Evolutionary conservation across 1,140 invertebrate species (phyloP), one percentile per base, ranked within the genome.

Genomic region (Drosophila obscura): DNA sequence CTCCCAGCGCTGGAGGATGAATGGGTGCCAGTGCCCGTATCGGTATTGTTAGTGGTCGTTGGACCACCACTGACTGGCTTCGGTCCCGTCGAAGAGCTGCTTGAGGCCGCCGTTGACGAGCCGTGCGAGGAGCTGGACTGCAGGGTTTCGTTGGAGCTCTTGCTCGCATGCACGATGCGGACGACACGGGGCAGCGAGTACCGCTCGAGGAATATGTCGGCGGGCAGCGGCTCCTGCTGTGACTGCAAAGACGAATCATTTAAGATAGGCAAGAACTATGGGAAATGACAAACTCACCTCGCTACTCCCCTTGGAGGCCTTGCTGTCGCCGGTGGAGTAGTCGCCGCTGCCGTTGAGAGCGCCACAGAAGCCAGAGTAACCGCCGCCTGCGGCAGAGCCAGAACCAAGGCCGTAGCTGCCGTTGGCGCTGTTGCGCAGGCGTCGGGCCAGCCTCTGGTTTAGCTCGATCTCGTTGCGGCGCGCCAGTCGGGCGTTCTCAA

Each of bases 181-280:
- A 93, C 94, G 6, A 94, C 93, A 62, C 93, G 92, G 4, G 94
- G 94, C 71, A 94, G 71, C 9, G 93, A 92, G 71, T 93, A 93
- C 79, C 93, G 93, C 81, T 94, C 93, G 44, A 94, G 92, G 75
- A 94, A 94, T 35, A 91, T 55, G 67, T 92, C 91, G 16, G 89
- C 91, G 5, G 91, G 78, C 35, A 92, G 24, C 0, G 91, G 82
- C 48, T 92, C 91, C 71, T 88, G 57, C 31, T 80, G 76, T 5
- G 72, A 77, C 72, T 83, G 15, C 28, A 49, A 26, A 26, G 16
- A 28, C 22, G 16, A 26, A 16, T 6, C 28, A n/a, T 26, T 49
- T 28, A n/a, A 28, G 5, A 16, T 44, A 6, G 45, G 8, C 19
- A 48, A 19, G 7, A 48, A 19, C 45, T 11, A 48, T 26, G 16